Evolutionary conservation across 2,888 invertebrate genomes (phyloP).

Genomic region (Scaptomyza tumidula): DNA sequence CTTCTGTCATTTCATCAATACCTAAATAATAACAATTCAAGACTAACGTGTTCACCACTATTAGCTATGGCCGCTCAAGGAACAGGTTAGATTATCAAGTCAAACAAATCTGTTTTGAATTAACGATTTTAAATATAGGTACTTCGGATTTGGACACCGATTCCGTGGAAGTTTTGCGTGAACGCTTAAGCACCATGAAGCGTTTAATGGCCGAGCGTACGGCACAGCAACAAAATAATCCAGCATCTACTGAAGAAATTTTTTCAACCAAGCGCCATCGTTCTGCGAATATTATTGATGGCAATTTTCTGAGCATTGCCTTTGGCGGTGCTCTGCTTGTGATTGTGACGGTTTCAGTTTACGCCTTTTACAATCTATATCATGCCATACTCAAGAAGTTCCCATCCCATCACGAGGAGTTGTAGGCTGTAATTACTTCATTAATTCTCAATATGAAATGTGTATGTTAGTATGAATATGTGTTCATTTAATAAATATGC

Average conservation of each 20-base stretch:
- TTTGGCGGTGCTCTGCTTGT: conserved; percentile 91
- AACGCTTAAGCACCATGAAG: conserved; percentile 92
- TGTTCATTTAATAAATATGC: conserved; percentile 32
- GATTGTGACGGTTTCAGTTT: conserved; percentile 92
- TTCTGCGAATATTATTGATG: conserved; percentile 89
- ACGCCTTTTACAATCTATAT: conserved; percentile 93
- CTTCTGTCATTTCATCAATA: conserved; percentile 28
- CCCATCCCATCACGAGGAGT: conserved; percentile 91
- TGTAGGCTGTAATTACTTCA: conserved; percentile 85
- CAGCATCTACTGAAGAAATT: conserved; percentile 83
- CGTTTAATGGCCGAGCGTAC: conserved; percentile 90
- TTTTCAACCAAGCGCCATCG: conserved; percentile 83
- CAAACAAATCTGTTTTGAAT: neutral
- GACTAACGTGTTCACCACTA: neutral
- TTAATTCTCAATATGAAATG: conserved; percentile 17
- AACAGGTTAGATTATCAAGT: conserved; percentile 20
- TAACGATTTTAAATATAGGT: conserved; percentile 55
- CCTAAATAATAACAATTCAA: conserved; percentile 38
- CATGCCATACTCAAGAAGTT: conserved; percentile 93
- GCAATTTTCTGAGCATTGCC: conserved; percentile 91
- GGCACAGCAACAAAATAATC: conserved; percentile 84
- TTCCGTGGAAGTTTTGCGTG: conserved; percentile 92
- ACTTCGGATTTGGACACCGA: conserved; percentile 86
- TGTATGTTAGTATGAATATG: conserved; percentile 49
- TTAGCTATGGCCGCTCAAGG: conserved; percentile 34